These are phyloP conservation scores for Aegithalos caudatus DNA, from an alignment of 2,113 vertebrate genomes.

Conservation along the genomic window DNA sequence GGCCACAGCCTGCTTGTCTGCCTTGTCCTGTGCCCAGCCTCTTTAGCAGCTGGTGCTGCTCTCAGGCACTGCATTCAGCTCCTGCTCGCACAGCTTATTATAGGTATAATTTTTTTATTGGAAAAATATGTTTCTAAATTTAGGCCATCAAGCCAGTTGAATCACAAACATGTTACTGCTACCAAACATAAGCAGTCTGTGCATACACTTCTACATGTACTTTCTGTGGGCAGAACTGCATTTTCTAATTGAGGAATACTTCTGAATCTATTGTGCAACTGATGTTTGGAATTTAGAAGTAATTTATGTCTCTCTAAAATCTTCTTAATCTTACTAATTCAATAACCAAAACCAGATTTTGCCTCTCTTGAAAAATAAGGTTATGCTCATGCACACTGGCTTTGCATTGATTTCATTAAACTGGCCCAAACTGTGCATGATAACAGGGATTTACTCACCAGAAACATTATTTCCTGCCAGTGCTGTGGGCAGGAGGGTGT, in stretches of 20 bases:
- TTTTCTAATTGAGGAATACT: background rate
- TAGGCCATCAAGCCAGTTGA: constrained; percentile 12
- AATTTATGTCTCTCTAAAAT: background rate
- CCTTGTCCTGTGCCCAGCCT: background rate
- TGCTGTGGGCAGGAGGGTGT: background rate
- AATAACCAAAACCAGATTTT: background rate
- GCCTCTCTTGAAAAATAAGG: background rate
- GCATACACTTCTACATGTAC: background rate
- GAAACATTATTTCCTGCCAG: background rate
- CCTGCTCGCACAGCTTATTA: background rate
- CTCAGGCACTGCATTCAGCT: background rate
- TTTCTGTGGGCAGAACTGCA: background rate
- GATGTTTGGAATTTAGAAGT: background rate
- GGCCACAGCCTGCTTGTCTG: constrained; percentile 19
- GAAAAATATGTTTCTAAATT: constrained; percentile 49
- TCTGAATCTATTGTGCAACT: background rate
- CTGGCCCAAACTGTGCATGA: background rate
- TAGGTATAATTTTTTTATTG: background rate
- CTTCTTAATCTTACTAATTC: background rate
- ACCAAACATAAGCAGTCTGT: background rate
- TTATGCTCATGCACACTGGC: background rate
- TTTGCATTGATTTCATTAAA: background rate
- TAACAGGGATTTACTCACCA: background rate
- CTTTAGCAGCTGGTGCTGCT: constrained; percentile 38
- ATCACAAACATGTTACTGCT: background rate